A percentile compares a stretch with the other conserved stretches of the same genome.
Evolutionary conservation across 1,140 invertebrate species (phyloP).

Genomic region (Bombus balteatus): DNA sequence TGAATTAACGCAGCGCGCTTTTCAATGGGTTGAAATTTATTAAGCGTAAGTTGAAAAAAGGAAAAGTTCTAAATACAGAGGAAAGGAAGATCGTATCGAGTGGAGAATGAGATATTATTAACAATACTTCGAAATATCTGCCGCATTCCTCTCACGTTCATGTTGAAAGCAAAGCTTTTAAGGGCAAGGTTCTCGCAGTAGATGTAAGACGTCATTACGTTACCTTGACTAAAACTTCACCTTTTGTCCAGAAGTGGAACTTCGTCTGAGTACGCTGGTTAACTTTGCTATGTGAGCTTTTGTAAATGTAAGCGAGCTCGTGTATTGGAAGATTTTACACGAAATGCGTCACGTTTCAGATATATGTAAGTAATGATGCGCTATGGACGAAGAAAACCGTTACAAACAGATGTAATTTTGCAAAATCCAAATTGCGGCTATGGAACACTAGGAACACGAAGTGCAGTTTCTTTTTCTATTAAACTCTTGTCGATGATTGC

Average conservation of each 20-base stretch:
- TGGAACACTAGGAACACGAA: neutral
- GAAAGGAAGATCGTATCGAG: neutral
- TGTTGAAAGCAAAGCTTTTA: constrained; percentile 45
- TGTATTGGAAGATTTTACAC: constrained; percentile 1
- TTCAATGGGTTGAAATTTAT: neutral
- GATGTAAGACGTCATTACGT: constrained; percentile 40
- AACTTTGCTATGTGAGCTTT: constrained; percentile 12
- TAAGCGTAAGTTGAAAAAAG: too few species aligned
- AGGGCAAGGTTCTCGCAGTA: constrained; percentile 5
- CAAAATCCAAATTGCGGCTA: neutral
- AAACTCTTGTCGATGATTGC: neutral
- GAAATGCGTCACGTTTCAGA: neutral
- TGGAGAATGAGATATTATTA: constrained; percentile 1
- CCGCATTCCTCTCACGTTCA: neutral
- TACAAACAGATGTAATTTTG: neutral
- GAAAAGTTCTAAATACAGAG: neutral
- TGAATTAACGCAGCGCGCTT: too few species aligned
- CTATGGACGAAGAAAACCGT: neutral
- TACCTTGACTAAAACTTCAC: constrained; percentile 45
- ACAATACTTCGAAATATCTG: constrained; percentile 1
- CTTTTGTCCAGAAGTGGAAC: constrained; percentile 23
- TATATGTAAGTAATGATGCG: too few species aligned
- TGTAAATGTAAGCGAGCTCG: neutral
- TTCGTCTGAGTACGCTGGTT: constrained; percentile 18
- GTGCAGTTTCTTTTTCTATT: neutral